Evolutionary conservation across 2,888 invertebrate genomes (phyloP).

Genomic region (Cataglyphis albicans): DNA sequence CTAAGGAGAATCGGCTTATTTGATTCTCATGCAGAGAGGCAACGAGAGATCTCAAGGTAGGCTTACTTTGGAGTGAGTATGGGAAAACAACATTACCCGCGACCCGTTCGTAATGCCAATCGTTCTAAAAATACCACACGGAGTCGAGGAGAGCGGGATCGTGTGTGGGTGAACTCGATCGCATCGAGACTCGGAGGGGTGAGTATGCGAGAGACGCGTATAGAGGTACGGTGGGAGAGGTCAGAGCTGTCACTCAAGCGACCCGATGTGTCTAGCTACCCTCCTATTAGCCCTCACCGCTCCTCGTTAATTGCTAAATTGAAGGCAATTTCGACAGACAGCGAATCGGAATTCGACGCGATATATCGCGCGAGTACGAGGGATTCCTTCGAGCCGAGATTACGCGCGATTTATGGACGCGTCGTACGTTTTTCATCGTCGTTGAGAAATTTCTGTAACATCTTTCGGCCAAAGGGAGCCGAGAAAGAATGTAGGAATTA

Average conservation of each 20-base stretch:
- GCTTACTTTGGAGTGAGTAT: conserved; percentile 31
- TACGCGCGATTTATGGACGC: conserved; percentile 79
- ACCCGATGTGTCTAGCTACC: conserved; percentile 84
- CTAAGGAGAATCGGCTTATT: conserved; percentile 6
- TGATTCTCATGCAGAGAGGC: conserved; percentile 23
- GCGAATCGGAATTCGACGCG: conserved; percentile 80
- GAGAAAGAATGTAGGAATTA: not conserved
- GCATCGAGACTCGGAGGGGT: conserved; percentile 70
- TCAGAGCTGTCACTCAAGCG: conserved; percentile 85
- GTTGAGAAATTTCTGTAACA: conserved; percentile 54
- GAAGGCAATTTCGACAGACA: conserved; percentile 84
- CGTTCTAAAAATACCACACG: conserved; percentile 47
- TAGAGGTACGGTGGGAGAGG: conserved; percentile 81
- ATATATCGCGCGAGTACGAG: conserved; percentile 70
- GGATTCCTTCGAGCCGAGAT: conserved; percentile 67
- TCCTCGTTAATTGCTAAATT: conserved; percentile 85
- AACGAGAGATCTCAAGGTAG: conserved; percentile 23
- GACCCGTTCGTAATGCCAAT: conserved; percentile 47
- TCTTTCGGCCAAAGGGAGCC: not conserved
- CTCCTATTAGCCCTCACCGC: conserved; percentile 84
- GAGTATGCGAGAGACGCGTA: conserved; percentile 62
- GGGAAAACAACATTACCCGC: conserved; percentile 47
- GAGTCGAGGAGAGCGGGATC: conserved; percentile 58
- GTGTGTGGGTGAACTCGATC: conserved; percentile 72
- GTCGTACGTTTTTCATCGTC: conserved; percentile 61